Percentiles rank a stretch among this genome's conserved stretches.
These are phyloP conservation scores for Drosophila mayaguana DNA, from an alignment of 2,888 invertebrate species.

Conservation along the genomic window DNA sequence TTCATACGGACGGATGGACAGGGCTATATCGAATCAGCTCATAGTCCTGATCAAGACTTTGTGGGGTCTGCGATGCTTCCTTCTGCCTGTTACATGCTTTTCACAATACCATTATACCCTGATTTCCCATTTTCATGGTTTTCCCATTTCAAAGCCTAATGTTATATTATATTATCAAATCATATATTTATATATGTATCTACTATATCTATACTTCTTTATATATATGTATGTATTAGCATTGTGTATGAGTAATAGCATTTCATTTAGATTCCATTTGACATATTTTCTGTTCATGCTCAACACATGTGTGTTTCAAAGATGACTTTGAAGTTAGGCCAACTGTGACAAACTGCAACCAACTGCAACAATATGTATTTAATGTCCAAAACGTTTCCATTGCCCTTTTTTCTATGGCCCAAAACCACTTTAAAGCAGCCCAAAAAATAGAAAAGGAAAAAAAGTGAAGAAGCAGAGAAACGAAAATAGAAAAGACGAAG, in stretches of 20 bases:
- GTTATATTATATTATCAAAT: no score
- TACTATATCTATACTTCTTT: no score
- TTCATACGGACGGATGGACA: no score
- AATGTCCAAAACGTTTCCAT: conserved; percentile 22
- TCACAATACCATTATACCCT: no score
- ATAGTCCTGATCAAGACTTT: no score
- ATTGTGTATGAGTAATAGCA: not conserved
- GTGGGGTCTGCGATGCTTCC: no score
- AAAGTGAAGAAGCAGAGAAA: not conserved
- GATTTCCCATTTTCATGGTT: no score
- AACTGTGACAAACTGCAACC: conserved; percentile 39
- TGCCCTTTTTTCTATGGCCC: conserved; percentile 25
- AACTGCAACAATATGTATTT: conserved; percentile 39
- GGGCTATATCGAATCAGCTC: no score
- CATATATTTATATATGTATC: not conserved
- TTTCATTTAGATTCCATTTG: not conserved
- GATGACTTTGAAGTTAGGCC: conserved; percentile 6
- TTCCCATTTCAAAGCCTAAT: no score
- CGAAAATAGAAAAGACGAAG: conserved; percentile 14
- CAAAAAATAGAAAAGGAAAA: conserved; percentile 11
- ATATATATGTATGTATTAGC: no score
- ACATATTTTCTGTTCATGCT: conserved; percentile 3
- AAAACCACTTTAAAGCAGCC: conserved; percentile 32
- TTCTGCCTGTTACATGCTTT: no score
- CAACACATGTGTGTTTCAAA: conserved; percentile 20